A percentile compares a stretch with the other conserved stretches of the same genome.
These are phyloP conservation scores for Eutrigla gurnardus DNA, from an alignment of 2,797 vertebrate species.

Conservation along the genomic window DNA sequence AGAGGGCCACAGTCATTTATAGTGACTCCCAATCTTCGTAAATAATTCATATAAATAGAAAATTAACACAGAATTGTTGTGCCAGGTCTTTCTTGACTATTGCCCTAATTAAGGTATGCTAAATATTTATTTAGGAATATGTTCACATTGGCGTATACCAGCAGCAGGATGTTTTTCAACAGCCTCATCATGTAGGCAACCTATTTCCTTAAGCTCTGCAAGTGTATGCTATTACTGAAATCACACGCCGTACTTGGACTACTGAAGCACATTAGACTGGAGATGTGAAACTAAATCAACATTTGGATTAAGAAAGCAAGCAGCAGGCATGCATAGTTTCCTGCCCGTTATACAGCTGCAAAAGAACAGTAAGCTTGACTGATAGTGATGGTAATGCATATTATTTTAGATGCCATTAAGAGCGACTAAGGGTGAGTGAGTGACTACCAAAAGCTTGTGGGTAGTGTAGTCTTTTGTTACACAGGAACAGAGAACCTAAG, in stretches of 20 bases:
- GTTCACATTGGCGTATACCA: background rate
- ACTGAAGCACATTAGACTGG: background rate
- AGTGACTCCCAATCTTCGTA: conserved; percentile 25
- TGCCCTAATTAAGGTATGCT: conserved; percentile 6
- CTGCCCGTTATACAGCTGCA: conserved; percentile 5
- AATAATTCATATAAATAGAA: conserved; percentile 51
- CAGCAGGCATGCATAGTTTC: background rate
- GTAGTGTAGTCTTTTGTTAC: background rate
- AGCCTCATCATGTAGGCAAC: background rate
- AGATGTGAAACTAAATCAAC: conserved; percentile 1
- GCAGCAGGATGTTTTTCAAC: background rate
- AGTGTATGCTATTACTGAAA: background rate
- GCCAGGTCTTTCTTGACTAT: conserved; percentile 16
- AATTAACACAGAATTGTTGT: conserved; percentile 16
- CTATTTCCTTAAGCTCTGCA: background rate
- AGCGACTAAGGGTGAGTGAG: background rate
- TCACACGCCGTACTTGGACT: background rate
- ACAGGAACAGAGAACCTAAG: background rate
- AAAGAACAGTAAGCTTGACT: background rate
- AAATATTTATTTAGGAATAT: conserved; percentile 11
- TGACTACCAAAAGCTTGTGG: background rate
- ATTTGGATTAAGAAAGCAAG: background rate
- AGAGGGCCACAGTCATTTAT: conserved; percentile 21
- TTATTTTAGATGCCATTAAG: background rate
- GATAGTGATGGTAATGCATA: background rate